Evolutionary conservation across 2,888 invertebrate genomes (phyloP), one percentile per base, ranked within the genome.

Genomic region (Atrina japonica): DNA sequence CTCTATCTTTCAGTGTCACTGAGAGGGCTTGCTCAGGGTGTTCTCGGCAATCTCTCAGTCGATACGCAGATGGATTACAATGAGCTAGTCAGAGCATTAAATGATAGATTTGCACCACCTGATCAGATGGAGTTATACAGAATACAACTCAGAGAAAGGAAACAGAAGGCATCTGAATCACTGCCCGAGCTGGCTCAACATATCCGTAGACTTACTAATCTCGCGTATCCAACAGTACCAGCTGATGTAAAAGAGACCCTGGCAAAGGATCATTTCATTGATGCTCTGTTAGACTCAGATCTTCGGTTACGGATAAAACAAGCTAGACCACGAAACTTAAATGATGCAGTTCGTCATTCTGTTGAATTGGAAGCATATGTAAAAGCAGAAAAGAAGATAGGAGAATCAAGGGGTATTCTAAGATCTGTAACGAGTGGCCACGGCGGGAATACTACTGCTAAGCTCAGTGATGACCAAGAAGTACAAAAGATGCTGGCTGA

Each of bases 281-380:
- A n/a, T n/a, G 50, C 56, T n/a, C 23, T 40, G 30, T 29, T 40
- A 43, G 50, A 59, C 47, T 30, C 45, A 55, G 69, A 69, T 27
- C 55, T 63, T 50, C n/a, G 58, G 14, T 25, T 69, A n/a, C 29
- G 58, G 3, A 56, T 69, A 16, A 69, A 61, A 63, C 55, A 69
- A 23, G 41, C 49, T 5, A 56, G 63, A 25, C 69, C 64, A 7
- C 27, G 11, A 18, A 21, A 56, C 43, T n/a, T 69, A 16, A 56
- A 69, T 30, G 58, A 68, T 45, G 68, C 68, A 6, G 35, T 68
- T 14, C 43, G 68, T 7, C 61, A 68, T 35, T 53, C 56, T n/a
- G 55, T 70, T 3, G 59, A 66, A 23, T 40, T 70, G 0, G 70
- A 64, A 27, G 66, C 66, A n/a, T 70, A 53, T 49, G 52, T 25